These are phyloP conservation scores for Lemur catta DNA, from an alignment of 2,797 vertebrate genomes.

Conservation along the genomic window DNA sequence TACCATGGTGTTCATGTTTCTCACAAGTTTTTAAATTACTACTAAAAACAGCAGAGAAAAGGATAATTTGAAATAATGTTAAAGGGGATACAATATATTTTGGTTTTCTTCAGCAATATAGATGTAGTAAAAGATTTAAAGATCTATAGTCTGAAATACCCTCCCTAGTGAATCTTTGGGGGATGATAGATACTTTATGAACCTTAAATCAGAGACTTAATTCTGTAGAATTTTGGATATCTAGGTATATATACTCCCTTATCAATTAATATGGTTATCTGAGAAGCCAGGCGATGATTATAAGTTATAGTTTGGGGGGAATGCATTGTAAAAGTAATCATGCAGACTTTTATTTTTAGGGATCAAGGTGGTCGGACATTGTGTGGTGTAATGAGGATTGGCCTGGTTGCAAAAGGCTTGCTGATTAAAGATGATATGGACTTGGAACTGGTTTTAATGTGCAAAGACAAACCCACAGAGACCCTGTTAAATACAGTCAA, in stretches of 20 bases:
- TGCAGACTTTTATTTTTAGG: conserved; percentile 82
- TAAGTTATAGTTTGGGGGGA: conserved; percentile 43
- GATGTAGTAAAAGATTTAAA: conserved; percentile 28
- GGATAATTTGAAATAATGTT: background rate
- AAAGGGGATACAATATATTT: background rate
- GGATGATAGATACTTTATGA: conserved; percentile 19
- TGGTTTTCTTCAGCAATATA: background rate
- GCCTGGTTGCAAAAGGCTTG: conserved; percentile 97
- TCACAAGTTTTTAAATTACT: conserved; percentile 29
- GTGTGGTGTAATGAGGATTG: conserved; percentile 98
- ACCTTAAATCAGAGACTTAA: conserved; percentile 10
- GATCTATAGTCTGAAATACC: background rate
- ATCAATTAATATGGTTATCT: background rate
- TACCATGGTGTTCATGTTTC: background rate
- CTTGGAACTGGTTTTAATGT: conserved; percentile 98
- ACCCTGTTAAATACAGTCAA: conserved; percentile 93
- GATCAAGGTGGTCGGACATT: conserved; percentile 92
- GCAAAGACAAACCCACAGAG: conserved; percentile 96
- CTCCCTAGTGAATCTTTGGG: background rate
- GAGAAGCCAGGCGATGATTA: conserved; percentile 19
- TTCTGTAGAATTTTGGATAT: conserved; percentile 23
- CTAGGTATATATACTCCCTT: background rate
- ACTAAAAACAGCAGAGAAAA: background rate
- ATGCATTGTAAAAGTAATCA: conserved; percentile 68
- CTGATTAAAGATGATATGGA: conserved; percentile 99